Base-by-base conservation (phyloP, 1,140 invertebrate genomes). In the Mactra quadrangularis region DNA sequence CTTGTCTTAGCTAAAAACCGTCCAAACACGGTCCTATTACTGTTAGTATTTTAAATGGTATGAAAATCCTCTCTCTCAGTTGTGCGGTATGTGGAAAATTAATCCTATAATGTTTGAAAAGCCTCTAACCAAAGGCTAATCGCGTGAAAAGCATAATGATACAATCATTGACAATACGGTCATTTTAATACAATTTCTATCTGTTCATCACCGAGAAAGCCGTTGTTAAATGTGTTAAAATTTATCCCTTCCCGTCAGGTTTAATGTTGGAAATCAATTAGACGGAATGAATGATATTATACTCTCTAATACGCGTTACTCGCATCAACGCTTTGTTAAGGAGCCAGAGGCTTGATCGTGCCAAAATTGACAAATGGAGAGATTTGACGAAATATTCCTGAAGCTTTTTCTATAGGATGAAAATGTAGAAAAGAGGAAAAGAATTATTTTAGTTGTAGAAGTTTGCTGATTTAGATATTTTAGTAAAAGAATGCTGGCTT, bases 231-330 rank as follows among this genome's bases (percentile, higher is more conserved):
- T 64, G 77, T 64, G 77, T 81, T 64, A 81, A 68, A 68, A 71
- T 81, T 70, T 55, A 66, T 27, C 50, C 31, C 31, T 70, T 62
- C 50, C 52, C 77, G 71, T 68, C 77, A 71, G 29, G 64, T 81
- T 55, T 31, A 33, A 35, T 71, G 77, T 70, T 81, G 57, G 31
- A 50, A 66, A 55, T 81, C 77, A 81, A 81, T 81, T 81, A 81
- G 29, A 22, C 77, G 66, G 77, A 71, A 81, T 81, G 55, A 81
- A 53, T 27, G 35, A 41, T 66, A 81, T 81, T 81, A 68, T 81
- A 53, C 13, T 6, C 50, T 29, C 64, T 70, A 81, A 70, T 71
- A 29, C 77, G 64, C 45, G 45, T 59, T 50, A 33, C 38, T 70
- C 62, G 77, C 77, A 41, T 52, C 27, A 38, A 29, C 55, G 77